Conservation (phyloP, 2,888 invertebrate species). For the Cephus nigrinus region DNA sequence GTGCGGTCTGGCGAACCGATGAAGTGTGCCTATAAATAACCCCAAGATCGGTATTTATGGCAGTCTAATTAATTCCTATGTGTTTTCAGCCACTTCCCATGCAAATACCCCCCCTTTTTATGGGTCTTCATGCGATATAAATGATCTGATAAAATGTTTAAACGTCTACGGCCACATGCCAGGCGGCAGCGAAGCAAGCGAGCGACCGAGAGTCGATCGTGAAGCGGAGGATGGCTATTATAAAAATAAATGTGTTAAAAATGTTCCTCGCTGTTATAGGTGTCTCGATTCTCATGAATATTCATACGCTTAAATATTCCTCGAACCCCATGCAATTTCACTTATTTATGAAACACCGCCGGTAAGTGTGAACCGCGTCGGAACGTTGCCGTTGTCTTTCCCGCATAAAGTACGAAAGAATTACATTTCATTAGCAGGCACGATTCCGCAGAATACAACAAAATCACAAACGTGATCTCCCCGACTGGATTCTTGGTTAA, state of each 20-base stretch:
- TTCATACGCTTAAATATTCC: constrained; percentile 51
- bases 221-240: not conserved
- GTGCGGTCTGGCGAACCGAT: constrained; percentile 1
- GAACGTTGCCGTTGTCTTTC: not conserved
- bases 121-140: constrained; percentile 52
- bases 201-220: not conserved
- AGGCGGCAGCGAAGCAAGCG: constrained; percentile 18
- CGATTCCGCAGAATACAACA: not conserved
- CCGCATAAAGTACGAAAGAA: not conserved
- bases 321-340: constrained; percentile 33
- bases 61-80: constrained; percentile 56
- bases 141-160: constrained; percentile 59
- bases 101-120: constrained; percentile 52
- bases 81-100: constrained; percentile 51
- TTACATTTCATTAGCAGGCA: not conserved
- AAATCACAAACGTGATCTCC: not conserved
- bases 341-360: constrained; percentile 18
- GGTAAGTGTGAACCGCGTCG: not conserved
- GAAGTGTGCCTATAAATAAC: constrained; percentile 35
- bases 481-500: not conserved
- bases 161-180: constrained; percentile 37
- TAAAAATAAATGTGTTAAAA: constrained; percentile 41
- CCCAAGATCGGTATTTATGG: constrained; percentile 41
- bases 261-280: not conserved
- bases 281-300: constrained; percentile 48